Evolutionary conservation across 2,113 vertebrate genomes (phyloP).

Genomic region (Parotia lawesii): DNA sequence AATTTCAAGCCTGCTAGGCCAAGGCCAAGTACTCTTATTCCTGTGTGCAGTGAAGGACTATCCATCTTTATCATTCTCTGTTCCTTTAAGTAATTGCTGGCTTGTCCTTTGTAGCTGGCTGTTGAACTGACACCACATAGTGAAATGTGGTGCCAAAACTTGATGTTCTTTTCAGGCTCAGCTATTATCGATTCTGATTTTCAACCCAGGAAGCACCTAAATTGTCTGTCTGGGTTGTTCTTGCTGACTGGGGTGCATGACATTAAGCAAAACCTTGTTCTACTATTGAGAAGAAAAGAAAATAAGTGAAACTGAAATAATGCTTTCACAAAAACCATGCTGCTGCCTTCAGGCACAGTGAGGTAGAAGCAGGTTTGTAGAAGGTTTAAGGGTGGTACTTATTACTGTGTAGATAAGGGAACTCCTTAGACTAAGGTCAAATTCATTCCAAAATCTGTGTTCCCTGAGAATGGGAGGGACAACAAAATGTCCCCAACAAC

Average conservation of each 20-base stretch:
- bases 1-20: constrained; percentile 67
- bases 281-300: not conserved
- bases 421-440: not conserved
- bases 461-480: not conserved
- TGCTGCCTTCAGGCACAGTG: not conserved
- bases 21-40: constrained; percentile 63
- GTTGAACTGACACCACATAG: constrained; percentile 47
- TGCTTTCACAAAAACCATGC: not conserved
- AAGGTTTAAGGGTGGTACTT: not conserved
- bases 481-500: not conserved
- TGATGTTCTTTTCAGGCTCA: not conserved
- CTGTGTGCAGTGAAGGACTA: constrained; percentile 40
- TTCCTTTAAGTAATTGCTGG: constrained; percentile 72
- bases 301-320: not conserved
- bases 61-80: constrained; percentile 74
- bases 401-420: not conserved
- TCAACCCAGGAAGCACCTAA: not conserved
- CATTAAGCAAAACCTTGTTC: not conserved
- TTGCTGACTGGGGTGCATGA: not conserved
- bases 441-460: not conserved
- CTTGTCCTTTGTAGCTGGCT: constrained; percentile 68
- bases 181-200: not conserved
- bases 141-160: constrained; percentile 18
- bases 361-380: not conserved
- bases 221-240: not conserved